Evolutionary conservation across 2,888 invertebrate species (phyloP).

Genomic region (Blera fallax): DNA sequence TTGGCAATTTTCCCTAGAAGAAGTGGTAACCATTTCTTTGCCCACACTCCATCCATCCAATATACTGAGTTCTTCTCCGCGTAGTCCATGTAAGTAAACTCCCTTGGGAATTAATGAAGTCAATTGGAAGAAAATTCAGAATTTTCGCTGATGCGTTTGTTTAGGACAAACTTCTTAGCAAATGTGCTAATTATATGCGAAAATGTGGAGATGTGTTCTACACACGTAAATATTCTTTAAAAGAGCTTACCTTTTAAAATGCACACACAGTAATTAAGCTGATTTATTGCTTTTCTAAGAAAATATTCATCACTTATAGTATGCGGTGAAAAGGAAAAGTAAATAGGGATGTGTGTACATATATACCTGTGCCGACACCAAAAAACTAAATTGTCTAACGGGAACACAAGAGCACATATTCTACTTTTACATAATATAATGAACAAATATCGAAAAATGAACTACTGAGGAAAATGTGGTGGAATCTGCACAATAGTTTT

Average conservation of each 20-base stretch:
- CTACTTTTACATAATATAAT: no score
- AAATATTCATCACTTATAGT: background rate
- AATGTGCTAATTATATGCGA: slow-evolving; percentile 59
- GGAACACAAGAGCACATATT: no score
- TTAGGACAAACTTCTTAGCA: slow-evolving; percentile 43
- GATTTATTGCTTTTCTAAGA: slow-evolving; percentile 18
- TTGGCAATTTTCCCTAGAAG: slow-evolving; percentile 1
- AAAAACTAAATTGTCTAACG: no score
- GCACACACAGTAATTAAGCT: slow-evolving; percentile 8
- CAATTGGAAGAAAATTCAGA: slow-evolving; percentile 36
- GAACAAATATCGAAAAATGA: no score
- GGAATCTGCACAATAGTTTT: no score
- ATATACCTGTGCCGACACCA: no score
- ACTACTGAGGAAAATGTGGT: no score
- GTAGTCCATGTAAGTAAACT: background rate
- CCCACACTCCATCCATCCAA: background rate
- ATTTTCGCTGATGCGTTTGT: slow-evolving; percentile 60
- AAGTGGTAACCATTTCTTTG: background rate
- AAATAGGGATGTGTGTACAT: background rate
- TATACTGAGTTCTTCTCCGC: background rate
- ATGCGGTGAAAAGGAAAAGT: background rate
- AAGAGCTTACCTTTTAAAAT: slow-evolving; percentile 39
- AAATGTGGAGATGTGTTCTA: slow-evolving; percentile 12
- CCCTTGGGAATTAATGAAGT: slow-evolving; percentile 31
- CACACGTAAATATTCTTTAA: background rate